Evolutionary conservation across 2,888 invertebrate genomes (phyloP).

Genomic region (Argyra leucocephala): DNA sequence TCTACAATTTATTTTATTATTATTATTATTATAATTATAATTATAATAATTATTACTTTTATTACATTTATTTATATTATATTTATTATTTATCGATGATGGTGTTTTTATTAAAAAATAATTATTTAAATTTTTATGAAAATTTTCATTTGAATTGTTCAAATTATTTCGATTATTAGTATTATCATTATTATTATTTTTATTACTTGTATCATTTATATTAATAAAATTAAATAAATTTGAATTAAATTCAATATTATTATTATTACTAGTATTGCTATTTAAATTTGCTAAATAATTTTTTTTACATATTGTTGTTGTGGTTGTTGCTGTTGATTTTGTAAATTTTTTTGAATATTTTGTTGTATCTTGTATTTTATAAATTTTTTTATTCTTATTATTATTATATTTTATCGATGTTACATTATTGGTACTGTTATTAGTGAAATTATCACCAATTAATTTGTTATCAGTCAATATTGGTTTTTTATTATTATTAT

Average conservation of each 20-base stretch:
- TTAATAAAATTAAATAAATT: too few species aligned
- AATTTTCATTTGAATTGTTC: too few species aligned
- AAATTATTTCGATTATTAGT: too few species aligned
- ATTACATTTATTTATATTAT: neutral
- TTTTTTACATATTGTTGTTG: neutral
- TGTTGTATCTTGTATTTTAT: neutral
- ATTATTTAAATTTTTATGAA: too few species aligned
- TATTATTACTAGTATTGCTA: neutral
- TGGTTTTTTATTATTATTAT: neutral
- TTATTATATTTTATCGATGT: neutral
- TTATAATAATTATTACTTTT: neutral
- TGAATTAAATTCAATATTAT: neutral
- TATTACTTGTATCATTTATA: too few species aligned
- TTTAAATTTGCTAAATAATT: neutral
- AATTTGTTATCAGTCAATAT: neutral
- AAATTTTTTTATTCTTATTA: neutral
- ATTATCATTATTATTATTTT: too few species aligned
- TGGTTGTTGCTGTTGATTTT: too few species aligned
- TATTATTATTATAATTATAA: neutral
- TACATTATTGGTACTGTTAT: neutral
- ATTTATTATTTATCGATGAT: too few species aligned
- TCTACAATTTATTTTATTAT: conserved; percentile 7
- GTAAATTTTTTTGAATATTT: too few species aligned
- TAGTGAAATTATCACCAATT: neutral
- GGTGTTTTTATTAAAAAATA: too few species aligned